phyloP scores from a whole-genome alignment of 2,888 invertebrate species.

The Drosophila rellima region DNA sequence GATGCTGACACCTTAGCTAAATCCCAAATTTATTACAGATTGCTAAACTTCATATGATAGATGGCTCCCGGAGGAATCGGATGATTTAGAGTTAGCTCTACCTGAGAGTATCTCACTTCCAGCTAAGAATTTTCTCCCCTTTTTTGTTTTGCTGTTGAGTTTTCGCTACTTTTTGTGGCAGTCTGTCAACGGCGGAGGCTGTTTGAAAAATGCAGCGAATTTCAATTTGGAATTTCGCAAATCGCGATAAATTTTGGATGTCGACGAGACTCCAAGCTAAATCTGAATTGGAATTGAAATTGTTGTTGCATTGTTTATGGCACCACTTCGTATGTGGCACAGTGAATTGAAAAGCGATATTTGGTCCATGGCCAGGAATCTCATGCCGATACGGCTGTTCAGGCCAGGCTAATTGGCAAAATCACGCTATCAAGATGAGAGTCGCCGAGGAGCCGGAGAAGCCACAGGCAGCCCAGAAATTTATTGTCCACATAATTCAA shows the following conservation, averaged over 20 bases:
- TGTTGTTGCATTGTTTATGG: slow-evolving; percentile 35
- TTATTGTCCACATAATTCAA: slow-evolving; percentile 56
- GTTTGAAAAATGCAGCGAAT: slow-evolving; percentile 39
- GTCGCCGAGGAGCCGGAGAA: neutral
- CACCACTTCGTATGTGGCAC: neutral
- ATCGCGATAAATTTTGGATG: slow-evolving; percentile 31
- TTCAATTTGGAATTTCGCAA: slow-evolving; percentile 46
- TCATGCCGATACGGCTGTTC: neutral
- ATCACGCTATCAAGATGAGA: slow-evolving; percentile 24
- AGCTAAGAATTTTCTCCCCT: too few species aligned
- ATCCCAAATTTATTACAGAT: slow-evolving; percentile 58
- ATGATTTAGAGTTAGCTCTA: slow-evolving; percentile 36
- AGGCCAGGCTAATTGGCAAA: slow-evolving; percentile 53
- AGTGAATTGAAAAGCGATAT: slow-evolving; percentile 46
- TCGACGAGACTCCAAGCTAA: slow-evolving; percentile 8
- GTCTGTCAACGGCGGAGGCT: slow-evolving; percentile 25
- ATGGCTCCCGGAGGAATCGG: slow-evolving; percentile 42
- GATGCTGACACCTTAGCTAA: slow-evolving; percentile 14
- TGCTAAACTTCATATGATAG: slow-evolving; percentile 50
- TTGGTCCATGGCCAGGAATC: neutral
- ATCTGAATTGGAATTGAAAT: slow-evolving; percentile 22
- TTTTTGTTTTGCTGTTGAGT: neutral
- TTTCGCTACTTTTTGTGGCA: slow-evolving; percentile 18
- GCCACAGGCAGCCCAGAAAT: slow-evolving; percentile 29
- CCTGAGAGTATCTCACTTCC: slow-evolving; percentile 11